These are phyloP conservation scores for Zaprionus tsacasi DNA, from an alignment of 1,140 invertebrate species.

Conservation along the genomic window DNA sequence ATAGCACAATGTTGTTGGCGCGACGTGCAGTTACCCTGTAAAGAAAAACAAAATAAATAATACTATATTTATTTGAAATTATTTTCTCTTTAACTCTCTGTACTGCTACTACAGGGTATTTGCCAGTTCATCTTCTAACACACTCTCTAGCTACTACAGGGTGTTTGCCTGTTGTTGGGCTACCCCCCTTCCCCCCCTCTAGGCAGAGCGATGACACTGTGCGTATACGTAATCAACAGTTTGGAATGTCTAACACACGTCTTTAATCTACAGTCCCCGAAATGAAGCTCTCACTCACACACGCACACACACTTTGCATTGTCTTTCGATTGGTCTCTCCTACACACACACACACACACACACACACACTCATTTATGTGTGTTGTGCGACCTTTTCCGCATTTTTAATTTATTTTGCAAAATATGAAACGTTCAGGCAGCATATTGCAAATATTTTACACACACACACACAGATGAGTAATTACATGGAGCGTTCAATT, in stretches of 20 bases:
- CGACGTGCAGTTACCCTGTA: too few relatives aligned
- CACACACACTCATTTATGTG: conserved; percentile 25
- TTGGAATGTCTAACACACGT: conserved; percentile 55
- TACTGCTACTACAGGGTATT: too few relatives aligned
- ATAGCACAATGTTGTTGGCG: too few relatives aligned
- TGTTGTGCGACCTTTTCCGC: conserved; percentile 43
- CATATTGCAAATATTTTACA: conserved; percentile 31
- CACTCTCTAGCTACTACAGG: not conserved
- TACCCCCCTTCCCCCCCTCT: too few relatives aligned
- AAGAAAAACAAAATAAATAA: too few relatives aligned
- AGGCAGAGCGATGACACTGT: not conserved
- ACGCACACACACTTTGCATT: conserved; percentile 4
- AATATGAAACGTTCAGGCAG: conserved; percentile 4
- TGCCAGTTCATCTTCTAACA: too few relatives aligned
- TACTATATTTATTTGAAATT: too few relatives aligned
- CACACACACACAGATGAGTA: conserved; percentile 26
- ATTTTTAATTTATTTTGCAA: conserved; percentile 56
- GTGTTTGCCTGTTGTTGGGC: not conserved
- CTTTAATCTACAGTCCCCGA: conserved; percentile 34
- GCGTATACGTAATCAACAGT: conserved; percentile 45
- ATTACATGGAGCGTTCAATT: conserved; percentile 32
- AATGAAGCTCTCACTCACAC: conserved; percentile 16
- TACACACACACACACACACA: conserved; percentile 1
- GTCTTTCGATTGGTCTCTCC: conserved; percentile 20
- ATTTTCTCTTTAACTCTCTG: too few relatives aligned